Base-by-base conservation (phyloP, 2,113 vertebrate genomes). In the Centrocercus urophasianus region DNA sequence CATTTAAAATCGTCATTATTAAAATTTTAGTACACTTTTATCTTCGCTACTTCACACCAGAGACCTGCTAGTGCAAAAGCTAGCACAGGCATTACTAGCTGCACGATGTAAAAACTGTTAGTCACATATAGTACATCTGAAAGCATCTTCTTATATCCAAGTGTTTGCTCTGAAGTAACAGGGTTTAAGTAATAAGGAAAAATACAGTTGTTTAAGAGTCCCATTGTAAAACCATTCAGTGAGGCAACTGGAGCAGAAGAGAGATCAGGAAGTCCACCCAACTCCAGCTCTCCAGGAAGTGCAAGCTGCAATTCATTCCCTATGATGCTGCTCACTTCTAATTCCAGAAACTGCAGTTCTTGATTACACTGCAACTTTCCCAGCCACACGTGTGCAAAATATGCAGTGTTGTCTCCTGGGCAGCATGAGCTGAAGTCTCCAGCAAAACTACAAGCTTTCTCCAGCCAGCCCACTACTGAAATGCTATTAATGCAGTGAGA, bases 371-470 rank as follows among this genome's bases (percentile, higher is more conserved):
- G 70, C 34, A 78, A 74, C 70, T 91, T 91, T 54, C 79, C 89
- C 52, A 93, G 74, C 90, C 96, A 96, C 57, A 88, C 88, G 20
- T 91, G 87, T 92, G 97, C 95, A 96, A 96, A 97, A 70, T 38
- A 40, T 72, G 85, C 34, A 48, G 57, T 63, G 38, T 65, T 87
- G 54, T 96, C 94, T 86, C 79, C 75, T 30, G 32, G 28, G 65
- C 19, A 52, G 89, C 50, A 43, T 43, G 12, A 91, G 27, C 66
- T 76, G 42, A 57, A 88, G 72, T 90, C 18, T 52, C n/a, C 70
- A 22, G 87, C 17, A 77, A 83, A 78, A 43, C 43, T 11, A 10
- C 21, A 57, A 65, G 45, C 90, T 78, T 80, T 91, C 78, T 70
- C 64, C 60, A 76, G 85, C 92, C 96, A 93, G 85, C 43, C 64